These are phyloP conservation scores for Scolanthus callimorphus DNA, from an alignment of 92 coral and sea anemone species.

Conservation along the genomic window DNA sequence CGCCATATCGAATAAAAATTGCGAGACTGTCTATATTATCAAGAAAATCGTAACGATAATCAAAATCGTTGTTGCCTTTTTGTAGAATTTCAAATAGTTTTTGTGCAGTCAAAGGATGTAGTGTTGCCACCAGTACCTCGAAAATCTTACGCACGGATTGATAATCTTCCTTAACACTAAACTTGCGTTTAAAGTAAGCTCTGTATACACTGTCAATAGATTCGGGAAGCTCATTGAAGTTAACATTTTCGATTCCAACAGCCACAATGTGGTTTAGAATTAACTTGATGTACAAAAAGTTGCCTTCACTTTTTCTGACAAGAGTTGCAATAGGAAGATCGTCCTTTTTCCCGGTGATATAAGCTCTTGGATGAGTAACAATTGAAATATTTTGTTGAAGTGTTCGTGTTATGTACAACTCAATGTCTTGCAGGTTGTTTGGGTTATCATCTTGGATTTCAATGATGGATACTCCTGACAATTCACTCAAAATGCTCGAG, in stretches of 20 bases:
- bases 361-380: constrained; percentile 7
- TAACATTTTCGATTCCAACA: background rate
- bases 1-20: too few species aligned
- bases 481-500: constrained; percentile 9
- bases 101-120: constrained; percentile 26
- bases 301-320: constrained; percentile 64
- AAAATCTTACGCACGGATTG: constrained; percentile 35
- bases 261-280: constrained; percentile 36
- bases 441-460: constrained; percentile 40
- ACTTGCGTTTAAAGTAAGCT: constrained; percentile 53
- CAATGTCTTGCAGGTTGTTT: constrained; percentile 59
- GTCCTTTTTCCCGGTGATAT: background rate
- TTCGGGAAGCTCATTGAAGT: constrained; percentile 29
- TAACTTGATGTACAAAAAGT: constrained; percentile 58
- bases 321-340: constrained; percentile 11
- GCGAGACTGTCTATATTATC: too few species aligned
- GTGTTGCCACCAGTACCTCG: constrained; percentile 62
- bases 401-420: constrained; percentile 21
- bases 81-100: constrained; percentile 32
- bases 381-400: constrained; percentile 2
- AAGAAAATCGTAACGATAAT: too few species aligned
- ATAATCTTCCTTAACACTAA: constrained; percentile 27
- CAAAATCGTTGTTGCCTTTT: constrained; percentile 8
- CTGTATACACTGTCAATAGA: constrained; percentile 55
- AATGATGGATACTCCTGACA: constrained; percentile 20